Percentiles rank a stretch among this genome's conserved stretches.
Conservation (phyloP, 2,797 vertebrate genomes). For the Clarias fuscus region DNA sequence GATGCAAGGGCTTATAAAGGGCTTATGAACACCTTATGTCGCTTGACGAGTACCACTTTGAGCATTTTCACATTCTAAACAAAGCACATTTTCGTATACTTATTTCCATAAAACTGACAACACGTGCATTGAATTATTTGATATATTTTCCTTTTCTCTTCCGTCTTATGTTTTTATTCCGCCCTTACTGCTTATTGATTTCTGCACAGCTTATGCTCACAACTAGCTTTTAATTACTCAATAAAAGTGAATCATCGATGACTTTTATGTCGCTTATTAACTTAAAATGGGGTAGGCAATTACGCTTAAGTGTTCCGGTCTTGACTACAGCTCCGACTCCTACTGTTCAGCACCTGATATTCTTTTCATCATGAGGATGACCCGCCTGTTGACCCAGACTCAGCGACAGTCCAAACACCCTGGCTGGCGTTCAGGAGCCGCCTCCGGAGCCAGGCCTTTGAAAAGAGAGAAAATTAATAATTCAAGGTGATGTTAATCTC, state of each 20-base stretch:
- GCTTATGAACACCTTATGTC: background rate
- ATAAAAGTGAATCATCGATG: background rate
- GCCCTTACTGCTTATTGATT: slow-evolving; percentile 1
- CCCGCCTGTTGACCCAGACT: slow-evolving; percentile 49
- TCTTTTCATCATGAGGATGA: slow-evolving; percentile 40
- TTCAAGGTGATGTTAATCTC: slow-evolving; percentile 64
- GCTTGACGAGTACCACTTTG: background rate
- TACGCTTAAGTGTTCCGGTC: slow-evolving; percentile 7
- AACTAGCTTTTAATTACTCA: slow-evolving; percentile 10
- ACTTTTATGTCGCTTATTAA: slow-evolving; percentile 14
- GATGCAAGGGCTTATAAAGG: background rate
- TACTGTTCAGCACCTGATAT: slow-evolving; percentile 23
- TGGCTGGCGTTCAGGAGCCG: slow-evolving; percentile 49
- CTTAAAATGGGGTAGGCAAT: slow-evolving; percentile 1
- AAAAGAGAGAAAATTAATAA: slow-evolving; percentile 62
- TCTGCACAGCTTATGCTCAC: background rate
- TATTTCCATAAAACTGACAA: background rate
- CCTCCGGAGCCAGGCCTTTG: slow-evolving; percentile 43
- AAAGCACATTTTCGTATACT: background rate
- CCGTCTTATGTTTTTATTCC: background rate
- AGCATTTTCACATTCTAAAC: background rate
- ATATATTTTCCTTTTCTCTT: background rate
- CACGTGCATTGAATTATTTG: background rate
- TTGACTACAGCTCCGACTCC: background rate
- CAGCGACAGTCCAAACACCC: slow-evolving; percentile 47